These are phyloP conservation scores for Zeus faber DNA, from an alignment of 2,113 vertebrate species.

Conservation along the genomic window DNA sequence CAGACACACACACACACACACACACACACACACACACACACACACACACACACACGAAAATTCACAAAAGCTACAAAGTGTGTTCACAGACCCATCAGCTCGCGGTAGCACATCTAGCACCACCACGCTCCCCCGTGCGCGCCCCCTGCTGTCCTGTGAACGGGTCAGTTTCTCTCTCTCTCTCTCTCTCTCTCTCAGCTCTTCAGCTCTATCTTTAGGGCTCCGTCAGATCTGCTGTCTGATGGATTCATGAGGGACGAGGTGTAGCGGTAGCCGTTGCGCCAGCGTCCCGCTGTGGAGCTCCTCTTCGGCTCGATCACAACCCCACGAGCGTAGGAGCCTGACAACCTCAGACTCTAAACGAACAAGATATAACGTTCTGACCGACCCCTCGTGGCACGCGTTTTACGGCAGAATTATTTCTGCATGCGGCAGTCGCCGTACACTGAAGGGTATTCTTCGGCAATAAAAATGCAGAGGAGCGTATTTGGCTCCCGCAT, in stretches of 20 bases:
- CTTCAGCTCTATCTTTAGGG: constrained; percentile 40
- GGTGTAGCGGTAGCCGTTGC: background rate
- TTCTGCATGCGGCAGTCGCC: too few species aligned
- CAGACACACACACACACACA: constrained; percentile 3
- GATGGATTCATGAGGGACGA: constrained; percentile 3
- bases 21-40: constrained; percentile 16
- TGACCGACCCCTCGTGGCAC: too few species aligned
- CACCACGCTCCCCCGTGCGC: constrained; percentile 10
- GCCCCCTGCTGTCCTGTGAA: constrained; percentile 63
- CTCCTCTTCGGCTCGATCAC: too few species aligned
- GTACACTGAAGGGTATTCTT: too few species aligned
- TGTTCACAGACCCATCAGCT: constrained; percentile 54
- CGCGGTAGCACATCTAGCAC: constrained; percentile 33
- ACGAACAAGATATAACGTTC: too few species aligned
- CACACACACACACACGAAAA: constrained; percentile 2
- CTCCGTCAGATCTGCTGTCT: constrained; percentile 39
- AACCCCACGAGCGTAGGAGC: too few species aligned
- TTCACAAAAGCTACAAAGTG: constrained; percentile 23
- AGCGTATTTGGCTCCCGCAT: too few species aligned
- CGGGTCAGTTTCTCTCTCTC: constrained; percentile 49
- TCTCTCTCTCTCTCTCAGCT: constrained; percentile 45
- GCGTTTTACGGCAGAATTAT: too few species aligned
- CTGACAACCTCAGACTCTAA: too few species aligned
- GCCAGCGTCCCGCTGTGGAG: background rate
- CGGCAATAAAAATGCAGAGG: too few species aligned